Evolutionary conservation across 2,888 invertebrate species (phyloP).

Genomic region (Drosophila fulvimacula): DNA sequence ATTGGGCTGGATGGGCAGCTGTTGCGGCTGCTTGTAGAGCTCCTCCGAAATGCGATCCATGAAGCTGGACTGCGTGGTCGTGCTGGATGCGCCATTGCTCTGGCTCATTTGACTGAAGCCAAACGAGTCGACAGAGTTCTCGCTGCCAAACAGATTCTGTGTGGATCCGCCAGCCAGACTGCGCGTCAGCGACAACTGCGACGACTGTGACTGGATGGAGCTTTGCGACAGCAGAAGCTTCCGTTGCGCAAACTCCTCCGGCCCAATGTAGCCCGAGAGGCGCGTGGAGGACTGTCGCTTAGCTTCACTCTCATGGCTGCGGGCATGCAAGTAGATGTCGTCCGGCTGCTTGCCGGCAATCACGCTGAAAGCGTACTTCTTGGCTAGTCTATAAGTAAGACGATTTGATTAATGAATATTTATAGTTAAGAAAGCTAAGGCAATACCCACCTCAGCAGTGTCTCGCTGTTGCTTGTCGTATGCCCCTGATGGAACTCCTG

Average conservation of each 20-base stretch:
- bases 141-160: slow-evolving; percentile 72
- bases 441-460: slow-evolving; percentile 87
- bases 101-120: slow-evolving; percentile 73
- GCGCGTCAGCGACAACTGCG: slow-evolving; percentile 47
- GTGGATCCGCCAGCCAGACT: slow-evolving; percentile 48
- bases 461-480: slow-evolving; percentile 91
- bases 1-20: slow-evolving; percentile 72
- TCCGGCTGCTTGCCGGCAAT: slow-evolving; percentile 88
- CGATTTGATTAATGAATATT: too few relatives aligned
- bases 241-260: slow-evolving; percentile 82
- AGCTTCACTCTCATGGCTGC: slow-evolving; percentile 74
- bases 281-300: slow-evolving; percentile 71
- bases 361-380: slow-evolving; percentile 88
- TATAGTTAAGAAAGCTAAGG: too few relatives aligned
- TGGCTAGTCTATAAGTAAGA: slow-evolving; percentile 86
- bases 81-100: slow-evolving; percentile 42
- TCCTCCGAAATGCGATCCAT: slow-evolving; percentile 70
- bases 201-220: slow-evolving; percentile 48
- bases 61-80: slow-evolving; percentile 57
- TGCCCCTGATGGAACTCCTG: slow-evolving; percentile 86
- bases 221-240: slow-evolving; percentile 65
- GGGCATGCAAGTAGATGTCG: slow-evolving; percentile 86
- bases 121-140: slow-evolving; percentile 80
- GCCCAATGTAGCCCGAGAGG: slow-evolving; percentile 82
- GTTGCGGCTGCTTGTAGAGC: slow-evolving; percentile 30